phyloP scores from a whole-genome alignment of 2,797 vertebrate species.

The Picus viridis region DNA sequence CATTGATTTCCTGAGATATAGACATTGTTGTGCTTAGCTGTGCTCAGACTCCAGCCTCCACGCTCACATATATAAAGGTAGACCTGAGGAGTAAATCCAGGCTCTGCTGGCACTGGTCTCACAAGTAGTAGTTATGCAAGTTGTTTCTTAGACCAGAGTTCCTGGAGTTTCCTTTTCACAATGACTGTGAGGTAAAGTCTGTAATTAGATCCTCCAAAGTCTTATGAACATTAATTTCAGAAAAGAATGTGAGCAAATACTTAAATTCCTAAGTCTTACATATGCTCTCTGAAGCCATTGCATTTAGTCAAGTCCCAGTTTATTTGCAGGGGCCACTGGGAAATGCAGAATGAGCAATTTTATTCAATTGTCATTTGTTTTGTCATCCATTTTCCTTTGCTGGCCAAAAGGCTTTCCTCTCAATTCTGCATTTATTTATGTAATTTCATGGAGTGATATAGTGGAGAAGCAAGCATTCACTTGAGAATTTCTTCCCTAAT shows the following conservation, averaged over 20 bases:
- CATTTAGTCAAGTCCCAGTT: background rate
- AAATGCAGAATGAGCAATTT: background rate
- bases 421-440: conserved; percentile 17
- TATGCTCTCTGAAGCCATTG: background rate
- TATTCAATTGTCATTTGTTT: rapidly evolving
- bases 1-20: background rate
- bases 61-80: background rate
- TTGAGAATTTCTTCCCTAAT: conserved; percentile 27
- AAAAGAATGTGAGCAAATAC: background rate
- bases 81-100: background rate
- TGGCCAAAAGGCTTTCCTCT: background rate
- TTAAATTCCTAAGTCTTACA: background rate
- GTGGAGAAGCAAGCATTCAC: background rate
- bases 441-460: background rate
- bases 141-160: background rate
- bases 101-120: background rate
- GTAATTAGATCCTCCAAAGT: background rate
- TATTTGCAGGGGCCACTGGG: background rate
- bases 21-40: background rate
- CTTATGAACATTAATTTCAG: background rate
- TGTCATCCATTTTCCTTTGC: background rate
- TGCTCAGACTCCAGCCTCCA: background rate
- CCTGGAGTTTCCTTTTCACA: background rate
- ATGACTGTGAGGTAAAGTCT: background rate
- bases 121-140: background rate